phyloP scores from a whole-genome alignment of 2,888 invertebrate genomes.

The Amphipoea lucens region DNA sequence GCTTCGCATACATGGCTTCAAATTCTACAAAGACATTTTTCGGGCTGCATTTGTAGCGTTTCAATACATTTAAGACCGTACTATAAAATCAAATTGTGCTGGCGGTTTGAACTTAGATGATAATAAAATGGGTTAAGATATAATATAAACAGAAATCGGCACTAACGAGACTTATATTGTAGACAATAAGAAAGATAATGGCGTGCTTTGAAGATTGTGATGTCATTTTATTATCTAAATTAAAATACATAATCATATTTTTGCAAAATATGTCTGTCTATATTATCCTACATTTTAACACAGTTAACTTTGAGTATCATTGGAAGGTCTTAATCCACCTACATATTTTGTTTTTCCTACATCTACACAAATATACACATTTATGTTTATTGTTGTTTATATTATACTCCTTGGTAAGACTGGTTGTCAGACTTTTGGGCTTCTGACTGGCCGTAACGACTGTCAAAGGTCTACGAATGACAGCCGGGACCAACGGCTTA shows the following conservation, averaged over 20 bases:
- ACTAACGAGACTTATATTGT: neutral
- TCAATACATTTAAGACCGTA: constrained; percentile 36
- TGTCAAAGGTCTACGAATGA: neutral
- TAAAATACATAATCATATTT: neutral
- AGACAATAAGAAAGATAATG: too few relatives aligned
- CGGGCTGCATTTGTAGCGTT: constrained; percentile 23
- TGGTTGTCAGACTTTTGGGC: neutral
- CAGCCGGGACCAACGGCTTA: neutral
- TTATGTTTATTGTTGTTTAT: neutral
- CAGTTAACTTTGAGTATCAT: neutral
- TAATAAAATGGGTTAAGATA: constrained; percentile 4
- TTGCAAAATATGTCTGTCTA: neutral
- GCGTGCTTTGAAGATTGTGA: neutral
- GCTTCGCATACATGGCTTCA: constrained; percentile 14
- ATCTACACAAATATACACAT: neutral
- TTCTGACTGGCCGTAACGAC: neutral
- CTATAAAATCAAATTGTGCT: constrained; percentile 41
- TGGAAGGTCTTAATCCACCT: neutral
- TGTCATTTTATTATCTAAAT: neutral
- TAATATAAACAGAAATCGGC: neutral
- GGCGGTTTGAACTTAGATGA: constrained; percentile 13
- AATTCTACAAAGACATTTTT: constrained; percentile 25
- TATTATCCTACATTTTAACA: too few relatives aligned
- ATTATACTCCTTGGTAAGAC: neutral
- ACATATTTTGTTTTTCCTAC: neutral